Conservation (phyloP, 1,140 invertebrate genomes). For the Bemisia tabaci region DNA sequence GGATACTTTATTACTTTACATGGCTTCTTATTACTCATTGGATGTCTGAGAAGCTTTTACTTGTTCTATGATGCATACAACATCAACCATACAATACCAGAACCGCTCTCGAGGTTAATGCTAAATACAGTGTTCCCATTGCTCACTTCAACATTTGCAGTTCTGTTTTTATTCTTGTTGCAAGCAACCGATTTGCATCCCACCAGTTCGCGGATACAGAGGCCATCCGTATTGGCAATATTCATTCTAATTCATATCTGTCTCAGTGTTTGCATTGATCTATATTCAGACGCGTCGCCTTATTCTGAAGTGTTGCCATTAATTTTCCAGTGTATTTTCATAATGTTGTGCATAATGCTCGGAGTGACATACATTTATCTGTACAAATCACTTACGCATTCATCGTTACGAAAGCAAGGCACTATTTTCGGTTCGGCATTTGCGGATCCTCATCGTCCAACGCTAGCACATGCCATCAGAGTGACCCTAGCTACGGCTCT, state of each 20-base stretch:
- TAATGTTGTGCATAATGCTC: conserved; percentile 59
- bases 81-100: conserved; percentile 55
- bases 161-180: conserved; percentile 68
- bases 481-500: conserved; percentile 72
- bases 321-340: conserved; percentile 67
- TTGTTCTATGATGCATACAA: conserved; percentile 84
- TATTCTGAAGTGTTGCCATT: conserved; percentile 46
- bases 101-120: conserved; percentile 64
- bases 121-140: conserved; percentile 70
- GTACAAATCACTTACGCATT: conserved; percentile 40
- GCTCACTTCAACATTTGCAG: conserved; percentile 67
- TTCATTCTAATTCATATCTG: conserved; percentile 43
- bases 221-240: conserved; percentile 46
- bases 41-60: conserved; percentile 66
- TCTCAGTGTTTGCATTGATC: conserved; percentile 60
- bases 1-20: conserved; percentile 75
- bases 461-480: conserved; percentile 53
- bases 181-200: conserved; percentile 44
- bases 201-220: conserved; percentile 35
- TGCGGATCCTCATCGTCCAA: conserved; percentile 31
- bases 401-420: conserved; percentile 31
- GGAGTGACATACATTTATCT: conserved; percentile 72
- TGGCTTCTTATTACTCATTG: conserved; percentile 61
- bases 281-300: conserved; percentile 38
- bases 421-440: conserved; percentile 29